phyloP scores from a whole-genome alignment of 2,797 vertebrate species.

The Leptodactylus fallax region DNA sequence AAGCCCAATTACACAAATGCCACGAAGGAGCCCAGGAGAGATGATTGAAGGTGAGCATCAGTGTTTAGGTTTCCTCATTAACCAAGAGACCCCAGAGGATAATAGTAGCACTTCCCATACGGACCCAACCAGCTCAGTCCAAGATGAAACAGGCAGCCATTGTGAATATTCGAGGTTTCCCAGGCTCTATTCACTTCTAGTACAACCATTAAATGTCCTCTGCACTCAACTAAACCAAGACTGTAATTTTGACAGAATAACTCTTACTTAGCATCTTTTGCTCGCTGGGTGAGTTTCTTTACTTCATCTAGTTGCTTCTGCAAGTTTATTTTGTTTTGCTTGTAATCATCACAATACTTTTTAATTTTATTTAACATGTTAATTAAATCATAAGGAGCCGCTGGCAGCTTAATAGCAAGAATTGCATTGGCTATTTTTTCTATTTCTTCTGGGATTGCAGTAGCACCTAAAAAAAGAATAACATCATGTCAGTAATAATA shows the following conservation, averaged over 20 bases:
- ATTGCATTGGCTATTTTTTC: slow-evolving; percentile 81
- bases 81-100: too few species aligned
- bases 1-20: too few species aligned
- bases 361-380: slow-evolving; percentile 76
- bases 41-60: too few species aligned
- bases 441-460: slow-evolving; percentile 80
- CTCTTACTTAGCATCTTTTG: slow-evolving; percentile 78
- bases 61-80: too few species aligned
- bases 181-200: too few species aligned
- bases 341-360: slow-evolving; percentile 69
- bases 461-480: slow-evolving; percentile 78
- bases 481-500: not conserved
- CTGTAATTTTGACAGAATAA: not conserved
- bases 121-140: too few species aligned
- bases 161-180: too few species aligned
- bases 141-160: too few species aligned
- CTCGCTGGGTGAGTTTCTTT: slow-evolving; percentile 73
- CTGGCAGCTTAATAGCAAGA: slow-evolving; percentile 79
- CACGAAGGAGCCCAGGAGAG: too few species aligned
- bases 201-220: too few species aligned
- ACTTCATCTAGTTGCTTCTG: slow-evolving; percentile 67
- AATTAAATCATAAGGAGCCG: slow-evolving; percentile 75
- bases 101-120: too few species aligned
- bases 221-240: not conserved
- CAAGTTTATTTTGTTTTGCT: slow-evolving; percentile 70